These are phyloP conservation scores for Cephus nigrinus DNA, from an alignment of 2,888 invertebrate species.

Conservation along the genomic window DNA sequence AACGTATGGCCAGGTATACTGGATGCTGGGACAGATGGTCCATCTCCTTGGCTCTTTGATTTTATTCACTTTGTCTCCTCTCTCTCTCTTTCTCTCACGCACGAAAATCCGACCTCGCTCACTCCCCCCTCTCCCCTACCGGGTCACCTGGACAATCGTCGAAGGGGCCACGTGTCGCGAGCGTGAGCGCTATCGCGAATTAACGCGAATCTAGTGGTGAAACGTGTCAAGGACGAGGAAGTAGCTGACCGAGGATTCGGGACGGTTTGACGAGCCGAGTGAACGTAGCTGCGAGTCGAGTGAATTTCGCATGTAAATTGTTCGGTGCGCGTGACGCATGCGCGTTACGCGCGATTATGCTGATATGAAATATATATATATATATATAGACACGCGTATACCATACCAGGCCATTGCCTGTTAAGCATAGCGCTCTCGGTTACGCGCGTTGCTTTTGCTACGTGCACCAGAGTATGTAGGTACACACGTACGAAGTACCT, in stretches of 20 bases:
- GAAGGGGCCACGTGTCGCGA: not conserved
- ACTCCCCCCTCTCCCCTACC: not conserved
- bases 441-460: not conserved
- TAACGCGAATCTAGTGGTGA: constrained; percentile 21
- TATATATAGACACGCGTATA: not conserved
- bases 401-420: not conserved
- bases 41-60: constrained; percentile 6
- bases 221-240: constrained; percentile 59
- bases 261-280: constrained; percentile 20
- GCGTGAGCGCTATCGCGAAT: not conserved
- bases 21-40: constrained; percentile 25
- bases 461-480: not conserved
- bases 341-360: constrained; percentile 1
- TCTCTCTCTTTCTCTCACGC: not conserved
- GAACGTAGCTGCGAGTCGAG: constrained; percentile 35
- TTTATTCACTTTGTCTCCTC: not conserved
- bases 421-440: not conserved
- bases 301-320: not conserved
- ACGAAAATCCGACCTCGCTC: not conserved
- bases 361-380: not conserved
- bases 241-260: not conserved
- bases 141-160: constrained; percentile 3
- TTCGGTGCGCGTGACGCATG: not conserved
- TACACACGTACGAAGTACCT: constrained; percentile 21
- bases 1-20: constrained; percentile 29